phyloP scores from a whole-genome alignment of 2,888 invertebrate genomes.

The Gryllus longicercus region DNA sequence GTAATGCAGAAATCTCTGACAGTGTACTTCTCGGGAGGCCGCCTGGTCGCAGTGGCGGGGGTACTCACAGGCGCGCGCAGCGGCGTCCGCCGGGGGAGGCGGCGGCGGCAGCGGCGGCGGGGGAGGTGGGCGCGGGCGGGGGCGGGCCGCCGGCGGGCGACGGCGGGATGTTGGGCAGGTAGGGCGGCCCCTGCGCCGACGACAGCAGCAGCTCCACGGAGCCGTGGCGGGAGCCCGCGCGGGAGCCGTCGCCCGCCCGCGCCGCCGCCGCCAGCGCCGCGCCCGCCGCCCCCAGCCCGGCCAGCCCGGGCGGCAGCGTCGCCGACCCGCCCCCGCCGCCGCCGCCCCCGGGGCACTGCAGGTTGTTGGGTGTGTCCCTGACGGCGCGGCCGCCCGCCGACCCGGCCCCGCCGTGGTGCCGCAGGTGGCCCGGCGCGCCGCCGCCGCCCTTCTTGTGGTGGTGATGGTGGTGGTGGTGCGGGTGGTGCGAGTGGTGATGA shows the following conservation, averaged over 20 bases:
- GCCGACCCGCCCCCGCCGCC: neutral
- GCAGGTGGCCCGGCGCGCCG: conserved; percentile 24
- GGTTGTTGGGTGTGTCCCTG: conserved; percentile 31
- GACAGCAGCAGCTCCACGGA: conserved; percentile 18
- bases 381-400: conserved; percentile 27
- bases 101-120: neutral
- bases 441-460: conserved; percentile 23
- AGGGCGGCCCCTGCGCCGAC: neutral
- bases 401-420: conserved; percentile 28
- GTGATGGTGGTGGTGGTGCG: conserved; percentile 25
- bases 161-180: conserved; percentile 8
- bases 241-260: conserved; percentile 7
- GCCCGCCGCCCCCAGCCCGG: neutral
- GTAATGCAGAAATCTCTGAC: too few species aligned
- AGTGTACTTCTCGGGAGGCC: too few species aligned
- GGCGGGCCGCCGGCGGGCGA: conserved; percentile 5
- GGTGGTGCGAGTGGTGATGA: conserved; percentile 26
- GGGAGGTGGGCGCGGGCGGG: neutral
- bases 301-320: neutral
- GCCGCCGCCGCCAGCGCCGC: neutral
- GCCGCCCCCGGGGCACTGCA: conserved; percentile 21
- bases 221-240: conserved; percentile 18
- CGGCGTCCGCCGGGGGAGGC: conserved; percentile 3
- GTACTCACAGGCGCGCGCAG: conserved; percentile 17
- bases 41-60: neutral